Conservation (phyloP, 2,797 vertebrate genomes). For the Psittacula echo region DNA sequence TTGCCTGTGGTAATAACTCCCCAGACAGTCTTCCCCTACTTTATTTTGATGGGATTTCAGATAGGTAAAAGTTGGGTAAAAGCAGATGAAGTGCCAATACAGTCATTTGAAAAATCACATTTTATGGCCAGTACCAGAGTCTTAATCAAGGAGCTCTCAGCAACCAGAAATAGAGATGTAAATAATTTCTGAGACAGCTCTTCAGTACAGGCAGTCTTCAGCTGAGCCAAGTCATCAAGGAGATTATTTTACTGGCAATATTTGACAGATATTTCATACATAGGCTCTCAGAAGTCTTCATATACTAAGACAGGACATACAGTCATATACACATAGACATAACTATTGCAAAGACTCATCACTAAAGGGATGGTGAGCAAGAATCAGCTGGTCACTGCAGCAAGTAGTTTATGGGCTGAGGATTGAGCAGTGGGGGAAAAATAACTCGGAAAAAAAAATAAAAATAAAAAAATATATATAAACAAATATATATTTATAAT, state of each 20-base stretch:
- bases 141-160: not conserved
- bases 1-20: not conserved
- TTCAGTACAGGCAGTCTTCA: not conserved
- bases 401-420: not conserved
- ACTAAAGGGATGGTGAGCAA: not conserved
- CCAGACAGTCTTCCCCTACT: not conserved
- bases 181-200: not conserved
- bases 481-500: not conserved
- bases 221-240: not conserved
- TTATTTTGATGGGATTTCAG: not conserved
- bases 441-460: not conserved
- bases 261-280: not conserved
- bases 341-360: not conserved
- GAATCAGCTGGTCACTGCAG: not conserved
- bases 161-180: not conserved
- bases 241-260: not conserved
- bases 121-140: not conserved
- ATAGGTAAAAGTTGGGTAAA: not conserved
- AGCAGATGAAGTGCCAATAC: not conserved
- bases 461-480: not conserved
- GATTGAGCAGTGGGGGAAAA: not conserved
- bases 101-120: not conserved
- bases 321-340: not conserved
- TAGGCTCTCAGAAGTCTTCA: not conserved
- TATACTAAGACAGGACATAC: not conserved